Base-by-base conservation (phyloP, 2,888 invertebrate genomes). In the Megaustenia siamemsis region DNA sequence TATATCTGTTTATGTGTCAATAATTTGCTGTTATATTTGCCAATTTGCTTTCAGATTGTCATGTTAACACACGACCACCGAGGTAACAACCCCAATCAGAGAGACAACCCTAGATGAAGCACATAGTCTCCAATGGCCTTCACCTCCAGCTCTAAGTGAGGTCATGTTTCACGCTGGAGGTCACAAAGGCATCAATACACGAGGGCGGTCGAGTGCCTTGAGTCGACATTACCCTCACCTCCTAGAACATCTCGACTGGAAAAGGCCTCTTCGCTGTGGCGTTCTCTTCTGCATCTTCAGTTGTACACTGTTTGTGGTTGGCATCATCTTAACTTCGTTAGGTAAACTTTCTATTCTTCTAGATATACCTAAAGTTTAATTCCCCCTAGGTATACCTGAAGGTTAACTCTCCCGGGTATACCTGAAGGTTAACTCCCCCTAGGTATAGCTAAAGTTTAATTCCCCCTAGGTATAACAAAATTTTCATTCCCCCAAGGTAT, bases 311-410 rank as follows among this genome's bases (percentile, higher is more conserved):
- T 80, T 84, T 38, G 84, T 84, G 53, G 43, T 80, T 32, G 84
- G 84, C 10, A 56, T 84, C 49, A 75, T 79, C 79, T 45, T 84
- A n/a, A 84, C 84, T 66, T 79, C 79, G 84, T 73, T 84, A 80
- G 84, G 84, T 84, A 84, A 18, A 38, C 45, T 45, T 60, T 45
- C 8, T 10, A 12, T 45, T 45, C 45, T 45, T 45, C 8, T 6
- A 45, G 45, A 45, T 45, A 45, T 10, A 12, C 12, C 45, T 45
- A 12, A 45, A 45, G n/a, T n/a, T n/a, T n/a, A n/a, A n/a, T n/a
- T n/a, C n/a, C n/a, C n/a, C n/a, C n/a, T n/a, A n/a, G n/a, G n/a
- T n/a, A n/a, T n/a, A n/a, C n/a, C n/a, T n/a, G n/a, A n/a, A n/a
- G n/a, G n/a, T n/a, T n/a, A n/a, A n/a, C n/a, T n/a, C n/a, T n/a